Evolutionary conservation across 2,888 invertebrate species (phyloP), one percentile per base, ranked within the genome.

Genomic region (Chamaedrilus cognettii): DNA sequence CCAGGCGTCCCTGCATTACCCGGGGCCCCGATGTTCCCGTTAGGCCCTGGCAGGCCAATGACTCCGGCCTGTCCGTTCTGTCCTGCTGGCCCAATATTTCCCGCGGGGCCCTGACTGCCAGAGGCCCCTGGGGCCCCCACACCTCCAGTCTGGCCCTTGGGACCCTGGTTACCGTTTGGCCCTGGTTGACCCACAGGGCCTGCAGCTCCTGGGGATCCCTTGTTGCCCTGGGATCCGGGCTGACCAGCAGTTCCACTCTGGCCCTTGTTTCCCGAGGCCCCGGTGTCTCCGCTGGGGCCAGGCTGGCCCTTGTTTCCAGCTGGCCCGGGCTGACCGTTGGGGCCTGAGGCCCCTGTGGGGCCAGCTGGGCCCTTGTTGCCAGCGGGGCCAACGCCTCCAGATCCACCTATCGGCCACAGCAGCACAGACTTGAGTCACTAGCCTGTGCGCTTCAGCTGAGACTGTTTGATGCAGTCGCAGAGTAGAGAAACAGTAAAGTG

Each of bases 171-270:
- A 19, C 55, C 55, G 5, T 19, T 26, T 19, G 55, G 15, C 7
- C 55, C 55, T 19, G 11, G 11, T 11, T 11, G 55, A 19, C 55
- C 74, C 31, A 66, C 35, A 26, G 58, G 76, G 33, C 93, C 93
- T 5, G 89, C 88, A n/a, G 34, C 31, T 51, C 62, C 62, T 4
- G 15, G 26, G 5, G 65, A 33, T 51, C 73, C 73, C 15, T 64
- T 11, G 34, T 59, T 26, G 4, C 61, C 62, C n/a, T 35, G 0
- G n/a, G 67, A 32, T 30, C 67, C 69, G 42, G 60, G 2, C 50
- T 23, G 58, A 31, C 69, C 69, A 32, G 32, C 31, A 26, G 64
- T 33, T 34, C 69, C 69, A 42, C 56, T 1, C 33, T 51, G 60
- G 7, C 55, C 55, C 7, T 11, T 11, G 26, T 19, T 42, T 15